Base-by-base conservation (phyloP, 1,140 invertebrate genomes). In the Protaetia brevitarsis region DNA sequence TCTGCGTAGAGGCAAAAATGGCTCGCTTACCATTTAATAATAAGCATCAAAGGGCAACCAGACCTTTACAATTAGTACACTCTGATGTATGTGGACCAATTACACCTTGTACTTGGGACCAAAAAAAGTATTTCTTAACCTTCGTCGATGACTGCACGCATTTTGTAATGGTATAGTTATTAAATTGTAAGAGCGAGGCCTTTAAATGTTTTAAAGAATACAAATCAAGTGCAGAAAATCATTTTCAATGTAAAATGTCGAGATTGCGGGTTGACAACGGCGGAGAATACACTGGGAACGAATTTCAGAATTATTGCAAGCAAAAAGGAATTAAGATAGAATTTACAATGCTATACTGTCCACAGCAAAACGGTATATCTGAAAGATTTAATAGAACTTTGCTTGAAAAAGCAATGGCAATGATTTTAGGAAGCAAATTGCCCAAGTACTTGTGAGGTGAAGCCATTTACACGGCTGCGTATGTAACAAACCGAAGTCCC, bases 351-450 rank as follows among this genome's bases (percentile, higher is more conserved):
- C 67, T 41, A 30, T 74, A 79, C 62, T 77, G 73, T 10, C 78
- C 80, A 21, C 70, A 81, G 64, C 78, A 81, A 69, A 82, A 83
- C 70, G 79, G 81, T 4, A 69, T 80, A 7, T 73, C 78, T 5
- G 80, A 82, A 63, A 45, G 76, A 27, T 70, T 69, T 29, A 82
- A 82, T 69, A 68, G 78, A 13, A 78, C 74, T 2, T 60, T 80
- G 13, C 37, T 77, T 6, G 76, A 80, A 65, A 74, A 66, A 59
- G 78, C 78, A 4, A 60, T 77, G 19, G 69, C 67, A 64, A 68
- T 81, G 74, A 31, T 81, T 6, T 64, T 74, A 16, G 65, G 73
- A 51, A 72, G 71, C 29, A 66, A 73, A 7, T 58, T 82, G 16
- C 41, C 62, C 5, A 74, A 78, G 36, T 59, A 3, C 0, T 75